Percentiles rank a stretch among this genome's conserved stretches.
These are phyloP conservation scores for Nomada fabriciana DNA, from an alignment of 2,888 invertebrate genomes.

Conservation along the genomic window DNA sequence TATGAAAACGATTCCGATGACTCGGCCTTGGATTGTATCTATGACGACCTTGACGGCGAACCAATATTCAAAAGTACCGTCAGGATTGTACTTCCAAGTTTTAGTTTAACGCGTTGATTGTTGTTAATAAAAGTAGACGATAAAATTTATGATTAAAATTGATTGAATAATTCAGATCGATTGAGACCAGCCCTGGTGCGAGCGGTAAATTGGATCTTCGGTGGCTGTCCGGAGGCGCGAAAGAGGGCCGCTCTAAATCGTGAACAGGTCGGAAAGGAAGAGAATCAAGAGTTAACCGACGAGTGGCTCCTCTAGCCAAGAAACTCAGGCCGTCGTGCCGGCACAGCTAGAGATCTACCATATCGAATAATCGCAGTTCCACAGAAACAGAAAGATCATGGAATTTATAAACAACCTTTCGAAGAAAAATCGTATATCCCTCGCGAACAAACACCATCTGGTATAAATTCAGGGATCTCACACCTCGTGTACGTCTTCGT, in stretches of 20 bases:
- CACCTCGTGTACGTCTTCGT: not conserved
- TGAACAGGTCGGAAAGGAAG: constrained; percentile 69
- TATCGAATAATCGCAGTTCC: constrained; percentile 10
- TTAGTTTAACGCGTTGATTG: not conserved
- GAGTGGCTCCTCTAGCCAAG: constrained; percentile 61
- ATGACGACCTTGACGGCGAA: constrained; percentile 19
- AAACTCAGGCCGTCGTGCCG: constrained; percentile 47
- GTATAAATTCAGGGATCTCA: constrained; percentile 13
- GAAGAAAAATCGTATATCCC: not conserved
- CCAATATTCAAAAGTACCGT: constrained; percentile 43
- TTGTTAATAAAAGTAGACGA: not conserved
- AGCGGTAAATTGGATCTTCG: constrained; percentile 74
- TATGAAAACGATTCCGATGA: constrained; percentile 25
- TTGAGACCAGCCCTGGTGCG: constrained; percentile 69
- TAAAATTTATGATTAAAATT: not conserved
- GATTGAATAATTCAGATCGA: constrained; percentile 63
- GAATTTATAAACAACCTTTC: not conserved
- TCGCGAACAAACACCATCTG: not conserved
- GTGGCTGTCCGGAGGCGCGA: constrained; percentile 71
- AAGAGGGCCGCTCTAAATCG: constrained; percentile 19
- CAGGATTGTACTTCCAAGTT: not conserved
- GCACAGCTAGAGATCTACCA: constrained; percentile 43
- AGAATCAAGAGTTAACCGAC: constrained; percentile 41
- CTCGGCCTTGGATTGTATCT: constrained; percentile 36
- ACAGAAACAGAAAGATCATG: not conserved